Evolutionary conservation across 2,113 vertebrate genomes (phyloP).

Genomic region (Corythaixoides concolor): DNA sequence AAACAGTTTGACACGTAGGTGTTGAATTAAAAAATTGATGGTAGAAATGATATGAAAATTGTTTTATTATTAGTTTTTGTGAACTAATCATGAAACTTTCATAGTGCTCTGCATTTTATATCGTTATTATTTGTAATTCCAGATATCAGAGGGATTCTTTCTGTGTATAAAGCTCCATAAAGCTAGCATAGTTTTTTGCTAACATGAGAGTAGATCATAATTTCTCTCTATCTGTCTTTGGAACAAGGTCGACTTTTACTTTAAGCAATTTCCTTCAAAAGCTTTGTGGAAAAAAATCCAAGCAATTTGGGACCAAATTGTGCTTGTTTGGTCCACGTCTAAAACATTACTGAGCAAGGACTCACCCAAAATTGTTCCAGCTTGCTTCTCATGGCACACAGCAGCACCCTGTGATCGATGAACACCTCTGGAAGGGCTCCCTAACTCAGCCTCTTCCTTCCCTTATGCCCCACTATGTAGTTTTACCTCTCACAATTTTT

Average conservation of each 20-base stretch:
- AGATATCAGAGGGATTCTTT: not conserved
- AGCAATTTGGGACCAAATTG: not conserved
- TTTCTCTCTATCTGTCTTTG: not conserved
- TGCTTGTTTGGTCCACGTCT: not conserved
- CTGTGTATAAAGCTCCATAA: not conserved
- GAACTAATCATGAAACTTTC: not conserved
- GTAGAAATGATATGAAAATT: not conserved
- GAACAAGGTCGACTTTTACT: not conserved
- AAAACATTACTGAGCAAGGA: not conserved
- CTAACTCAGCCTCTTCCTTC: not conserved
- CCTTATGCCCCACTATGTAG: not conserved
- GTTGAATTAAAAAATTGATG: not conserved
- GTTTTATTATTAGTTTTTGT: not conserved
- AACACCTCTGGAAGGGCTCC: not conserved
- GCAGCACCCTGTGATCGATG: accelerated
- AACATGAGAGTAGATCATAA: not conserved
- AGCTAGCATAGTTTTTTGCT: not conserved
- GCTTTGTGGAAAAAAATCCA: not conserved
- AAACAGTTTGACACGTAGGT: not conserved
- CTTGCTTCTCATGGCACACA: not conserved
- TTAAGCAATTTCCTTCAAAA: not conserved
- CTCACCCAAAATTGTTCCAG: not conserved
- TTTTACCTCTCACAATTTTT: not conserved
- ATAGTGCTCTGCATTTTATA: no score
- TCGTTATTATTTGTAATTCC: no score